phyloP scores from a whole-genome alignment of 2,888 invertebrate species.

The Gibbula magus region DNA sequence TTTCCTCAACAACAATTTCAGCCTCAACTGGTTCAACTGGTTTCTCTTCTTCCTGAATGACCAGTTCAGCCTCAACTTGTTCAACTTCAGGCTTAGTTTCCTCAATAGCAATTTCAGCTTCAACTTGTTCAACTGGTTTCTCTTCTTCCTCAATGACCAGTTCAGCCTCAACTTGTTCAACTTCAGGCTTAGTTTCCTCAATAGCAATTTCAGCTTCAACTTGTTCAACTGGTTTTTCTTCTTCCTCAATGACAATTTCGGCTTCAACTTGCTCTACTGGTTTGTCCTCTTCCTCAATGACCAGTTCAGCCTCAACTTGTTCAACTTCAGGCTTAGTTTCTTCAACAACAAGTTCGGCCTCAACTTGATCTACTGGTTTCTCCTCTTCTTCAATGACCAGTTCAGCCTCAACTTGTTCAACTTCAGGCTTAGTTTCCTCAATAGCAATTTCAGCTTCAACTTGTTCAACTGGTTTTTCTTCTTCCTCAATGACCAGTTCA shows the following conservation, averaged over 20 bases:
- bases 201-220: background rate
- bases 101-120: background rate
- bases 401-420: background rate
- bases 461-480: background rate
- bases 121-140: background rate
- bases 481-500: background rate
- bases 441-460: background rate
- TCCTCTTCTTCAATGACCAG: background rate
- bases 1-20: background rate
- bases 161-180: background rate
- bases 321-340: background rate
- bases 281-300: background rate
- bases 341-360: background rate
- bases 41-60: background rate
- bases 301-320: background rate
- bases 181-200: background rate
- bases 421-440: background rate
- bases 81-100: background rate
- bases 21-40: conserved; percentile 11
- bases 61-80: conserved; percentile 24
- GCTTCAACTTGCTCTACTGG: background rate
- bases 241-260: background rate
- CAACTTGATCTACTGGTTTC: background rate
- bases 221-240: background rate
- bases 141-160: background rate